A percentile compares a stretch with the other conserved stretches of the same genome.
phyloP scores from a whole-genome alignment of 1,140 invertebrate species.

The Orussus abietinus region DNA sequence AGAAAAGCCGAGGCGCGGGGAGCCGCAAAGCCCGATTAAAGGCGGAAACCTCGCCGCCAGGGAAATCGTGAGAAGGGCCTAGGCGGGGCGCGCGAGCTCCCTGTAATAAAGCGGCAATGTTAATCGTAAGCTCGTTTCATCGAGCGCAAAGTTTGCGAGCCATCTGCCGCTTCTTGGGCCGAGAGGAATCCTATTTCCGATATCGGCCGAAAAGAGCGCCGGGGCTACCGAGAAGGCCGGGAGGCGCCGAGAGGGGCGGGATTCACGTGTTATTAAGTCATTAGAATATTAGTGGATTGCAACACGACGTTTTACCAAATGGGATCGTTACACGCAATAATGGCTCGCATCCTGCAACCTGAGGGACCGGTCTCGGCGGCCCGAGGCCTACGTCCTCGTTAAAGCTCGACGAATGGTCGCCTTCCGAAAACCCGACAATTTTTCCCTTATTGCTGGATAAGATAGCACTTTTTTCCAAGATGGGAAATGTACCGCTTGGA shows the following conservation, averaged over 20 bases:
- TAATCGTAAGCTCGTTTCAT: constrained; percentile 17
- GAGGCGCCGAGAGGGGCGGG: constrained; percentile 12
- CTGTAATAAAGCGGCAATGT: constrained; percentile 15
- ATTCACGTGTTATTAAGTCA: constrained; percentile 22
- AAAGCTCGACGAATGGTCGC: too few relatives aligned
- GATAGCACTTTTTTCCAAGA: too few relatives aligned
- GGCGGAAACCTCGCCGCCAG: too few relatives aligned
- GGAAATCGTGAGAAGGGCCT: too few relatives aligned
- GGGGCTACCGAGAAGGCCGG: not conserved
- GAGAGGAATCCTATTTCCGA: constrained; percentile 17
- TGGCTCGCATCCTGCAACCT: constrained; percentile 17
- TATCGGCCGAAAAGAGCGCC: not conserved
- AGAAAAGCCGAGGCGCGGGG: too few relatives aligned
- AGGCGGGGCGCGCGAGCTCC: too few relatives aligned
- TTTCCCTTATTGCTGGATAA: too few relatives aligned
- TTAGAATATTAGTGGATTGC: constrained; percentile 23
- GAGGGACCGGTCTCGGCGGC: too few relatives aligned
- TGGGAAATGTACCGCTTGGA: too few relatives aligned
- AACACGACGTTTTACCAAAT: constrained; percentile 20
- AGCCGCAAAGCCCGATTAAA: too few relatives aligned
- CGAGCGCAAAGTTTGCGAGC: constrained; percentile 11
- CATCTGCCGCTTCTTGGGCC: constrained; percentile 13
- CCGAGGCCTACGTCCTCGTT: too few relatives aligned
- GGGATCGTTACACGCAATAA: constrained; percentile 27
- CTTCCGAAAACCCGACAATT: too few relatives aligned